Evolutionary conservation across 2,888 invertebrate species (phyloP).

Genomic region (Drosophila fungiperda): DNA sequence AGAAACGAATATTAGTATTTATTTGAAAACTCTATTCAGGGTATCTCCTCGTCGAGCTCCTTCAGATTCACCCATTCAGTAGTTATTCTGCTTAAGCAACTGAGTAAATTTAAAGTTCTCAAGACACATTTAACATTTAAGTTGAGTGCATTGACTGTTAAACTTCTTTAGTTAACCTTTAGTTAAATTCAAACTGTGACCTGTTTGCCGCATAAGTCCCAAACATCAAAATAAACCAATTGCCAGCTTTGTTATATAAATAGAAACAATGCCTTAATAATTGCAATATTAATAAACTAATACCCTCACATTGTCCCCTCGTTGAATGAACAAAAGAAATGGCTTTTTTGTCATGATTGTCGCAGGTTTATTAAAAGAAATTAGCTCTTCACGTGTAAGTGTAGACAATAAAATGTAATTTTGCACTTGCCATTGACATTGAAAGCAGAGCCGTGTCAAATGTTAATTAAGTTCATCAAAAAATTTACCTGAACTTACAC

Average conservation of each 20-base stretch:
- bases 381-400: conserved; percentile 55
- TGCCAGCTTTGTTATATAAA: conserved; percentile 15
- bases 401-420: conserved; percentile 35
- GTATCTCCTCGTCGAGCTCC: not conserved
- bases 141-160: not conserved
- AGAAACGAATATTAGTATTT: not conserved
- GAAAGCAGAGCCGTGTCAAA: conserved; percentile 69
- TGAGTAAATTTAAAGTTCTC: not conserved
- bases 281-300: conserved; percentile 52
- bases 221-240: not conserved
- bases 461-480: conserved; percentile 75
- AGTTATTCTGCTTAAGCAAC: not conserved
- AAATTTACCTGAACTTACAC: conserved; percentile 37
- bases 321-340: conserved; percentile 36
- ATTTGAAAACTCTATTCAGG: not conserved
- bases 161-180: not conserved
- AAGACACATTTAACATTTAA: not conserved
- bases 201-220: not conserved
- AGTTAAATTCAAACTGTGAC: conserved; percentile 6
- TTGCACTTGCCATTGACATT: conserved; percentile 68
- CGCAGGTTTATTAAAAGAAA: conserved; percentile 41
- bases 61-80: too few species aligned
- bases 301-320: not conserved
- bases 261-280: conserved; percentile 14
- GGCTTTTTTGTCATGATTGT: conserved; percentile 36